These are phyloP conservation scores for Morone saxatilis DNA, from an alignment of 2,113 vertebrate genomes.

Conservation along the genomic window DNA sequence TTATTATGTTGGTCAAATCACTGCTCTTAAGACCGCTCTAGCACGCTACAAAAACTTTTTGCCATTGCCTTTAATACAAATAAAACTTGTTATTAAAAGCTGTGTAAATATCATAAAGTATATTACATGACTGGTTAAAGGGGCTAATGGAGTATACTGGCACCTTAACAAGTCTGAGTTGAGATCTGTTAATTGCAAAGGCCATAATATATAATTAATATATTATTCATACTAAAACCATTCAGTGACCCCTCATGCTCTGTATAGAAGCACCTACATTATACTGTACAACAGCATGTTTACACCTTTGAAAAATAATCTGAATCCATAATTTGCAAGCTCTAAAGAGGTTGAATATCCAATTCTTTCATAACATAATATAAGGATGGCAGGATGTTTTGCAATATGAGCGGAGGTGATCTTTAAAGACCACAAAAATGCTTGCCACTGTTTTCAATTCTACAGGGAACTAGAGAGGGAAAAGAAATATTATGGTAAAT, in stretches of 20 bases:
- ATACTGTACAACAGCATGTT: background rate
- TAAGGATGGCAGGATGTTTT: background rate
- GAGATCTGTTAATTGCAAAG: background rate
- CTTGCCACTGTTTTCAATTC: background rate
- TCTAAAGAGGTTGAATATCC: background rate
- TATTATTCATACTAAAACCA: background rate
- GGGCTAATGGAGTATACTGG: too few relatives aligned
- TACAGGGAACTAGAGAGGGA: background rate
- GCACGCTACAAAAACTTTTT: background rate
- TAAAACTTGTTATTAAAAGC: too few relatives aligned
- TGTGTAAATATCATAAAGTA: too few relatives aligned
- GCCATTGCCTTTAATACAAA: background rate
- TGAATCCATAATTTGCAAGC: background rate
- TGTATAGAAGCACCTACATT: background rate
- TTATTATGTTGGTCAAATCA: background rate
- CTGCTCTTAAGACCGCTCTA: background rate
- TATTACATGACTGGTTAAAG: too few relatives aligned
- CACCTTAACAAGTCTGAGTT: too few relatives aligned
- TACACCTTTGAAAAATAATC: background rate
- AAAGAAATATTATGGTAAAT: background rate
- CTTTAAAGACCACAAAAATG: background rate
- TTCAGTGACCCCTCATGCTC: background rate
- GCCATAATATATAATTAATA: background rate
- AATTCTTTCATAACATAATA: background rate
- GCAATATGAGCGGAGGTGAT: background rate